Conservation (phyloP, 2,113 vertebrate species). For the Phalacrocorax pelagicus region DNA sequence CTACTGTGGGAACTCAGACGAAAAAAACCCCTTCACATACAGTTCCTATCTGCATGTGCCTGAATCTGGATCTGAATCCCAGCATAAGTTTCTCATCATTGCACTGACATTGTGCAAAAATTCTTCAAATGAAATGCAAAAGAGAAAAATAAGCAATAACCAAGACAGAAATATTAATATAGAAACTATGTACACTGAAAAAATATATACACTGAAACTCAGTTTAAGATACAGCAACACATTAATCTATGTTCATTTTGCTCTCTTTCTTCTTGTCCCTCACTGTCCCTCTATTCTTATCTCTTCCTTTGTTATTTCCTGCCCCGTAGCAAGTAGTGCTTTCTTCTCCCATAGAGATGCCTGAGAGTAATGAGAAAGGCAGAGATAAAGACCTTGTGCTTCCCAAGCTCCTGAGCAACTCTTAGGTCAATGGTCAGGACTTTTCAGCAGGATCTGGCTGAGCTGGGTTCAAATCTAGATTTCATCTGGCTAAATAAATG, state of each 20-base stretch:
- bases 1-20: background rate
- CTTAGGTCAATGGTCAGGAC: background rate
- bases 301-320: background rate
- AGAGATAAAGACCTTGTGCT: background rate
- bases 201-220: background rate
- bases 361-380: background rate
- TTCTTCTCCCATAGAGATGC: background rate
- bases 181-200: background rate
- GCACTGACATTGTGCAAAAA: background rate
- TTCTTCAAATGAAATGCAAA: background rate
- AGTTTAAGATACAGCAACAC: background rate
- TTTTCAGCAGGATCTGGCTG: background rate
- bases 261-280: background rate
- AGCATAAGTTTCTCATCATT: background rate
- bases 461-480: background rate
- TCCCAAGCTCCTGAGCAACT: background rate
- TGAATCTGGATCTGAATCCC: background rate
- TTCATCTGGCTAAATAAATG: background rate
- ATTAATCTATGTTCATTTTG: background rate
- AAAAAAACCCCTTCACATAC: background rate
- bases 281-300: background rate
- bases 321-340: background rate
- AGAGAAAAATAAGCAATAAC: background rate
- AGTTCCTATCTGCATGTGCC: background rate
- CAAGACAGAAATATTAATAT: background rate